These are phyloP conservation scores for Xyrauchen texanus DNA, from an alignment of 2,113 vertebrate genomes.

Conservation along the genomic window DNA sequence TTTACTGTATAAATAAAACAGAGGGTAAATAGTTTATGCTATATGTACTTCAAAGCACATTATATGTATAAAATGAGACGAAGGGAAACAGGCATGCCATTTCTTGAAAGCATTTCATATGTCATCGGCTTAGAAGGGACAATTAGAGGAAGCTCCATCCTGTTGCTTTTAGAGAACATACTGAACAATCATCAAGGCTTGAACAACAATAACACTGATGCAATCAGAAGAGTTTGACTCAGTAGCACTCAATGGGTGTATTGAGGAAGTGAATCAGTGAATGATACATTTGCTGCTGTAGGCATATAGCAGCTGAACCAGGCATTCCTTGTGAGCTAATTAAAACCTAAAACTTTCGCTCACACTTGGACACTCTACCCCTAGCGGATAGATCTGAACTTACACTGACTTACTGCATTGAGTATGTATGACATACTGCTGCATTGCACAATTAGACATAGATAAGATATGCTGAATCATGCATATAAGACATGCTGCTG, in stretches of 20 bases:
- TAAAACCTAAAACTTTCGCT: neutral
- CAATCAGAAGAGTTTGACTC: neutral
- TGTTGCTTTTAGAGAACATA: constrained; percentile 50
- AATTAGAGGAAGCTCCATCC: constrained; percentile 66
- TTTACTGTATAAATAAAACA: neutral
- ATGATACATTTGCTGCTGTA: neutral
- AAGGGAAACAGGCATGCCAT: constrained; percentile 17
- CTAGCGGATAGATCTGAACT: too few relatives aligned
- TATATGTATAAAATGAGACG: constrained; percentile 33
- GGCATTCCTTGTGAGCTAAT: neutral
- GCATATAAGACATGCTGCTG: too few relatives aligned
- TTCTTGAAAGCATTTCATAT: constrained; percentile 44
- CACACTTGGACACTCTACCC: too few relatives aligned
- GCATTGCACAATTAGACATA: too few relatives aligned
- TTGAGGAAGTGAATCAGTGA: neutral
- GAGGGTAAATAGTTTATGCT: constrained; percentile 21
- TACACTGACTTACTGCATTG: too few relatives aligned
- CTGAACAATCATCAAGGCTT: constrained; percentile 58
- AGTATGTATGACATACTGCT: too few relatives aligned
- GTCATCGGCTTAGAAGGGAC: constrained; percentile 57
- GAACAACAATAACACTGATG: constrained; percentile 33
- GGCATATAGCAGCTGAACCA: neutral
- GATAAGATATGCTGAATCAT: too few relatives aligned
- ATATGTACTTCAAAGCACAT: neutral
- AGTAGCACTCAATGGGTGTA: neutral